Evolutionary conservation across 1,140 invertebrate genomes (phyloP), one percentile per base, ranked within the genome.

Genomic region (Diorhabda elongata): DNA sequence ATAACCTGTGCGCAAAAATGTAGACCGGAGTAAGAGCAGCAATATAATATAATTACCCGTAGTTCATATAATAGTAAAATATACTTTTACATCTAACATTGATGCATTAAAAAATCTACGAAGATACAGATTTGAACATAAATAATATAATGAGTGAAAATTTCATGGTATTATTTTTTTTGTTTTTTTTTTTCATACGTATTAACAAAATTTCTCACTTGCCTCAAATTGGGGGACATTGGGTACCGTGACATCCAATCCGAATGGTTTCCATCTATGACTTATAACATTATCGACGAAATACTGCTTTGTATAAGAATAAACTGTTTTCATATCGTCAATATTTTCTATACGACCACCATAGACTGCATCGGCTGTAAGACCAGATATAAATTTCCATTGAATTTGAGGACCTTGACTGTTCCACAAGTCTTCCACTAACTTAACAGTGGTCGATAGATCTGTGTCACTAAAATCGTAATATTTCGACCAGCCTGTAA

Each of bases 381-480:
- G 81, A 5, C 94, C 94, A 74, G 90, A 89, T 56, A 97, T 83
- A 70, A 89, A 89, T 61, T 89, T 84, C 94, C 94, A 97, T 71
- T 91, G 83, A 68, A 83, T 78, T 74, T 82, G 79, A 2, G 73
- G 69, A 4, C 64, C 73, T n/a, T 77, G 76, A n/a, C 75, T 74
- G 3, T 75, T 69, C 74, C 85, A 84, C 42, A 90, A 76, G 78
- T 87, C 85, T 43, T 90, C 85, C 3, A 94, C 83, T 44, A 96
- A 83, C 66, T 91, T 87, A 58, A 90, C 83, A 2, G 91, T 92
- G 3, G 92, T 91, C 66, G 89, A 85, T 0, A 97, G 82, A 82
- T 98, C 96, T 2, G 90, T 87, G 71, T 92, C 88, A 52, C 89
- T 93, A 82, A 97, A 97, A 76, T 97, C 95, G 81, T 98, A 98